A percentile compares a stretch with the other conserved stretches of the same genome.
phyloP scores from a whole-genome alignment of 2,113 vertebrate species.

The Periophthalmodon schlosseri region DNA sequence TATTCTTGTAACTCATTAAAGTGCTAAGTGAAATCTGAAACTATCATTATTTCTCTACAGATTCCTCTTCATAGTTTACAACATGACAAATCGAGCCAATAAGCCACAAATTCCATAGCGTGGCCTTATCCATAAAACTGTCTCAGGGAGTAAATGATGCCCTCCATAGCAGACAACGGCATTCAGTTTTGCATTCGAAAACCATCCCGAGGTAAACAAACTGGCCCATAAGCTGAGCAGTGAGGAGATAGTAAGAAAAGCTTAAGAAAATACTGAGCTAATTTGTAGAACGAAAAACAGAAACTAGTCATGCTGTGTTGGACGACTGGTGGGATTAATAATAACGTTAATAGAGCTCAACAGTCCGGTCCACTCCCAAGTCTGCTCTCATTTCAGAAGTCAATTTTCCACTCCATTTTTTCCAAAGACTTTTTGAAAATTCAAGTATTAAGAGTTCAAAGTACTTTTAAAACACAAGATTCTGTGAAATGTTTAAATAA shows the following conservation, averaged over 20 bases:
- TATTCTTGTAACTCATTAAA: constrained; percentile 3
- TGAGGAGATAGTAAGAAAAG: neutral
- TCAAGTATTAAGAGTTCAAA: too few relatives aligned
- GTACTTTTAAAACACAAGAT: too few relatives aligned
- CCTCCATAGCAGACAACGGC: neutral
- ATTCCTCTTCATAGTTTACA: constrained; percentile 12
- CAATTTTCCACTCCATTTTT: too few relatives aligned
- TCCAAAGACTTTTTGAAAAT: too few relatives aligned
- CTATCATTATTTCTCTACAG: neutral
- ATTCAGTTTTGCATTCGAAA: constrained; percentile 22
- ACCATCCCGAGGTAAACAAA: constrained; percentile 15
- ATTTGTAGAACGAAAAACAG: neutral
- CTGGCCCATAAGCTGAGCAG: neutral
- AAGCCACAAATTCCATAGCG: constrained; percentile 12
- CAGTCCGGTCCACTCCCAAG: too few relatives aligned
- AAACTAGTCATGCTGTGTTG: neutral
- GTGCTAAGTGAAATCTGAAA: neutral
- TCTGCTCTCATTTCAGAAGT: too few relatives aligned
- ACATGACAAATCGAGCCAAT: constrained; percentile 16
- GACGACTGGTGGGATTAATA: neutral
- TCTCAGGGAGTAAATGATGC: constrained; percentile 23
- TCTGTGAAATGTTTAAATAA: too few relatives aligned
- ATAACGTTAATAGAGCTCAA: too few relatives aligned
- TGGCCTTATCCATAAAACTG: constrained; percentile 8
- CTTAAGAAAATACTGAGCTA: neutral